Conservation (phyloP, 2,888 invertebrate species). For the Philonicus albiceps region DNA sequence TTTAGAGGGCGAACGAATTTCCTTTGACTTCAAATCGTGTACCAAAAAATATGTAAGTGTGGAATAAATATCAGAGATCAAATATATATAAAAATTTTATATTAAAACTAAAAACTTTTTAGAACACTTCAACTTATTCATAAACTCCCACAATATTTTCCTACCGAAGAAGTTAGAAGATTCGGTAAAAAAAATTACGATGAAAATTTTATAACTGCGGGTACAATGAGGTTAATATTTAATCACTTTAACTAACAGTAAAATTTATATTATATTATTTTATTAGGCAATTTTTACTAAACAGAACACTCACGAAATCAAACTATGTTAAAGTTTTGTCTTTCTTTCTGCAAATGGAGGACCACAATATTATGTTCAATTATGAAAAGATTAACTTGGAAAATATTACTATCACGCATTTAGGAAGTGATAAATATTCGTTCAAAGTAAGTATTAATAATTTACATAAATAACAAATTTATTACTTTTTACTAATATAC, state of each 20-base stretch:
- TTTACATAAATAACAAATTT: not conserved
- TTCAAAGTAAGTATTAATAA: constrained; percentile 44
- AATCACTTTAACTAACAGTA: not conserved
- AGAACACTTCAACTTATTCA: not conserved
- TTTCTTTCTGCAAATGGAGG: constrained; percentile 57
- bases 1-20: not conserved
- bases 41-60: not conserved
- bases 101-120: not conserved
- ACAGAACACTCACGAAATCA: constrained; percentile 45
- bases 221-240: not conserved
- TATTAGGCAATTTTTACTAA: constrained; percentile 50
- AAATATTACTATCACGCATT: constrained; percentile 50
- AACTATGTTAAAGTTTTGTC: constrained; percentile 53
- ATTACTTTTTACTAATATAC: not conserved
- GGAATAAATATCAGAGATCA: not conserved
- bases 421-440: constrained; percentile 45
- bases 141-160: not conserved
- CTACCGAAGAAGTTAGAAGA: not conserved
- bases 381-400: constrained; percentile 52
- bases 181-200: not conserved
- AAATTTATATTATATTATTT: not conserved
- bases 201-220: not conserved
- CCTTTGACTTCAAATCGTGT: not conserved
- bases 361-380: constrained; percentile 51
- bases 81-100: not conserved